Evolutionary conservation across 2,797 vertebrate species (phyloP), one percentile per base, ranked within the genome.

Genomic region (Cyclopterus lumpus): DNA sequence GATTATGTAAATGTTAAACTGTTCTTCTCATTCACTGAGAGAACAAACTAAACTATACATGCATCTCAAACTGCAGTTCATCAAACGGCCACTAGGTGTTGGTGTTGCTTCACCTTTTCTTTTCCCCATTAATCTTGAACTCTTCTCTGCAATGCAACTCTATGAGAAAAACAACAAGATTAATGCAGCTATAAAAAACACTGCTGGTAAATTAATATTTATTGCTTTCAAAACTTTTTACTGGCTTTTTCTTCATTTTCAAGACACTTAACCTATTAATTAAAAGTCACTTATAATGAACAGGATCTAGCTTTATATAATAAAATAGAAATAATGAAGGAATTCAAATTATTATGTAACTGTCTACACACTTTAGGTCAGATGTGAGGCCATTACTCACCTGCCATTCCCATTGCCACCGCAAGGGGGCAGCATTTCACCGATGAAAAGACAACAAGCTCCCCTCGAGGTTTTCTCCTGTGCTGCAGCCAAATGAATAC

Each of bases 381-480:
- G 14, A 34, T 16, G 8, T 32, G 8, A 44, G 26, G 8, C 3
- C 8, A 28, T 28, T 10, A 58, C 5, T n/a, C 26, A 46, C 22
- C 3, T 51, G 67, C 57, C 12, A 49, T 68, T 40, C 24, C 28
- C 12, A 6, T 0, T 11, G 1, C 1, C 32, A 8, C 77, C 86
- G 84, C 74, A 63, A 1, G 2, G 36, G 22, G 75, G 86, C 72
- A 79, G 75, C 69, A 79, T 84, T 70, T 65, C 34, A 30, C 40
- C 77, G 66, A 59, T 42, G 16, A 15, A 30, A 57, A 54, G 24
- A 20, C 28, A 42, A 5, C 57, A 57, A 26, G 32, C 16, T 12
- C 12, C 12, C 8, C 14, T 53, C 42, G 22, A 20, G 10, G 32
- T 10, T 34, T 2, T 8, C 11, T 16, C 5, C 18, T 16, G 22